These are phyloP conservation scores for Luperina nickerlii DNA, from an alignment of 2,888 invertebrate species.

Conservation along the genomic window DNA sequence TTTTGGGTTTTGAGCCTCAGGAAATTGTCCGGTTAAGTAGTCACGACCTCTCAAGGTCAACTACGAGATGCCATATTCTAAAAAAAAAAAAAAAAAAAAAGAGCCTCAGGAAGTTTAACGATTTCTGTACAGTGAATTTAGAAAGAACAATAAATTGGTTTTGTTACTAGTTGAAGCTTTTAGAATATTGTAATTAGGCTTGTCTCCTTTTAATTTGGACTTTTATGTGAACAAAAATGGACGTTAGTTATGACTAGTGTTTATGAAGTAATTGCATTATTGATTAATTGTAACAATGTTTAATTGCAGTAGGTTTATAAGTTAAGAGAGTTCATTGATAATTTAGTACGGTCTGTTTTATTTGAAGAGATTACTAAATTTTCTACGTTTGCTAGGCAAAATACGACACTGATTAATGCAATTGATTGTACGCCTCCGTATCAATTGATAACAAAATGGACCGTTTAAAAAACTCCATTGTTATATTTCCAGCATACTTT, in stretches of 20 bases:
- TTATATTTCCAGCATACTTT: neutral
- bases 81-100: no score
- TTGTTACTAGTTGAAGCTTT: neutral
- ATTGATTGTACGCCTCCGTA: conserved; percentile 1
- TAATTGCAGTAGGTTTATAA: conserved; percentile 2
- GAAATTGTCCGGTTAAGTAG: no score
- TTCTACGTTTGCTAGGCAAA: neutral
- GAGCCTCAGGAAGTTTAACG: no score
- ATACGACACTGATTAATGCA: neutral
- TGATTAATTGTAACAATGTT: neutral
- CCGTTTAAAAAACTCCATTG: neutral
- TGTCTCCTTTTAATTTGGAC: neutral
- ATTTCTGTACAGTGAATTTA: neutral
- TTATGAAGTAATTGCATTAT: neutral
- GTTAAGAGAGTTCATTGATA: neutral
- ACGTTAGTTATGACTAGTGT: neutral
- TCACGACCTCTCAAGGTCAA: no score
- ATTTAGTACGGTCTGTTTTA: conserved; percentile 11
- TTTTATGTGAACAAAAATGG: neutral
- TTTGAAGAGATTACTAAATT: neutral
- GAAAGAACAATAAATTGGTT: neutral
- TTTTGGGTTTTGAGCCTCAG: neutral
- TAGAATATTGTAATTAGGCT: neutral
- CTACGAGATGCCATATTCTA: no score
- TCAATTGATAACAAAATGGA: conserved; percentile 16